These are phyloP conservation scores for Platycnemis pennipes DNA, from an alignment of 2,888 invertebrate genomes.

Conservation along the genomic window DNA sequence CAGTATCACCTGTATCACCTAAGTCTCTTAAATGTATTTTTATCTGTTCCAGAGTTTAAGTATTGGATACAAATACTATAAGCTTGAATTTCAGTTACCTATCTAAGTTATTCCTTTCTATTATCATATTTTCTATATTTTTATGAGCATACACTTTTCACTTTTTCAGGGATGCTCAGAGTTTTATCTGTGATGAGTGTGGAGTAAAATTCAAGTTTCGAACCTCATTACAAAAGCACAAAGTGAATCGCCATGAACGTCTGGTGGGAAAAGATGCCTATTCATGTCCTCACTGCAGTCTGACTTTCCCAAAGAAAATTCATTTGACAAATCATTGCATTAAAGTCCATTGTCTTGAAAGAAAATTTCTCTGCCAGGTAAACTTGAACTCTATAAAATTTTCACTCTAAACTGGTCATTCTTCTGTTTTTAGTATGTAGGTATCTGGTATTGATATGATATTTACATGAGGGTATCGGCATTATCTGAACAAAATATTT, in stretches of 20 bases:
- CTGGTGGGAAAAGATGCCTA: slow-evolving; percentile 56
- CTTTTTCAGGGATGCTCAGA: slow-evolving; percentile 70
- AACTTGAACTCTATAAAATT: neutral
- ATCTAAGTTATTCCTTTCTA: neutral
- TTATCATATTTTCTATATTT: neutral
- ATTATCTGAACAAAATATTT: neutral
- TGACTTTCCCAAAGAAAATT: slow-evolving; percentile 71
- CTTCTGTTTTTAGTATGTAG: neutral
- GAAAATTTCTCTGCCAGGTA: slow-evolving; percentile 73
- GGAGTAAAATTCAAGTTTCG: slow-evolving; percentile 71
- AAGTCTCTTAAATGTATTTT: too few species aligned
- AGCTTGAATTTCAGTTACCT: neutral
- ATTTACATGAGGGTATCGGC: neutral
- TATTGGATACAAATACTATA: too few species aligned
- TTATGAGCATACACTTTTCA: neutral
- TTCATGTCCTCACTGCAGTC: slow-evolving; percentile 70
- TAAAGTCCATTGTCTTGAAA: slow-evolving; percentile 71
- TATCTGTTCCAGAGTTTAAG: too few species aligned
- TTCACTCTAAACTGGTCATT: neutral
- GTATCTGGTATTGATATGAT: neutral
- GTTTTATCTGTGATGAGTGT: slow-evolving; percentile 73
- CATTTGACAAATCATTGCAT: slow-evolving; percentile 72
- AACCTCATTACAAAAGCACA: slow-evolving; percentile 72
- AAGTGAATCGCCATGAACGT: slow-evolving; percentile 72
- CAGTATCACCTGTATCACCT: too few species aligned